Percentiles rank a stretch among this genome's conserved stretches.
These are phyloP conservation scores for Gryllus bimaculatus DNA, from an alignment of 1,140 invertebrate genomes.

Conservation along the genomic window DNA sequence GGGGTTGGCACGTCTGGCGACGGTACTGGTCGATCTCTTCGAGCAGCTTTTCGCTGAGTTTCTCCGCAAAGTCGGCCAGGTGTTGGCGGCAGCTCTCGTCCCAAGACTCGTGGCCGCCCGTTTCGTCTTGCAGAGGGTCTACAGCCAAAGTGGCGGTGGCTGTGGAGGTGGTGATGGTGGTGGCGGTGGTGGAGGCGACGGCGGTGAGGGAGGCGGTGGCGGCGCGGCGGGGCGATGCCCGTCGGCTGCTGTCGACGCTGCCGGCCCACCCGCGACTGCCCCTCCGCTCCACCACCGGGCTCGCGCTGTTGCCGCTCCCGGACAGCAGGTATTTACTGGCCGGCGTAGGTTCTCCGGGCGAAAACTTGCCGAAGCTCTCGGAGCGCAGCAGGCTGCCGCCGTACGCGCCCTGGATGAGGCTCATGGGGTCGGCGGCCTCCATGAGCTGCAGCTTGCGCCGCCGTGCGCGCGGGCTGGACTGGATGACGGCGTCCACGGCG, in stretches of 20 bases:
- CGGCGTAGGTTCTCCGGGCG: not conserved
- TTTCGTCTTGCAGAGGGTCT: conserved; percentile 30
- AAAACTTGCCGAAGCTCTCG: not conserved
- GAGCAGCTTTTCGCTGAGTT: conserved; percentile 59
- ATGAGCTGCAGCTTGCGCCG: conserved; percentile 38
- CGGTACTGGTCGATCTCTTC: conserved; percentile 62
- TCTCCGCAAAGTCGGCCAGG: conserved; percentile 66
- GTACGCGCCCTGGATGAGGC: conserved; percentile 34
- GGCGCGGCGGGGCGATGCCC: not conserved
- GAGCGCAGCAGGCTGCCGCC: not conserved
- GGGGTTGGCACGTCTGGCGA: conserved; percentile 25
- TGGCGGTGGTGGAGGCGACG: not conserved
- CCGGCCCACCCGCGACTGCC: not conserved
- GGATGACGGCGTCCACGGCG: conserved; percentile 52
- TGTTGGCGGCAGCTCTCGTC: conserved; percentile 54
- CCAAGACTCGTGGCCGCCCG: conserved; percentile 33
- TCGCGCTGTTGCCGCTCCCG: not conserved
- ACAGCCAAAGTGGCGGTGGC: not conserved
- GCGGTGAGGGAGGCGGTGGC: not conserved
- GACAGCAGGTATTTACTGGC: not conserved
- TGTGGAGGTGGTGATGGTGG: not conserved
- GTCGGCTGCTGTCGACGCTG: not conserved
- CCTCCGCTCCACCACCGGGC: not conserved
- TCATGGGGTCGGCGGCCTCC: conserved; percentile 38
- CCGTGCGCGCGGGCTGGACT: conserved; percentile 44